Evolutionary conservation across 2,113 vertebrate species (phyloP).

Genomic region (Scolopax mira): DNA sequence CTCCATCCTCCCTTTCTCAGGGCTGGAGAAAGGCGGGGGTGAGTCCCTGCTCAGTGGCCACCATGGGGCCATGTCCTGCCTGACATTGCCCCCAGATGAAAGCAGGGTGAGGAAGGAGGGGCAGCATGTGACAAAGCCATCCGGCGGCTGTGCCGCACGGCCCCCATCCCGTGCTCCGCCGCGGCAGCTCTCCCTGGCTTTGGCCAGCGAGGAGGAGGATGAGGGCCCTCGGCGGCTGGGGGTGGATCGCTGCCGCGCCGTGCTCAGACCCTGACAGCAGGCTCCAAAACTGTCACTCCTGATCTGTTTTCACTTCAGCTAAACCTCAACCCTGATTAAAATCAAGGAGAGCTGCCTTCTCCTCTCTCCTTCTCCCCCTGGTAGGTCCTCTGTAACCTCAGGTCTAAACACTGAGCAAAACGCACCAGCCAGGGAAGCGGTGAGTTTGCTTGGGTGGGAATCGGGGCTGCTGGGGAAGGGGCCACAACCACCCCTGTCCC

Average conservation of each 20-base stretch:
- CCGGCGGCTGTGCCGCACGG: rapidly evolving
- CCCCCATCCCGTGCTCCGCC: rapidly evolving
- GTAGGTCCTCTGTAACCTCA: slow-evolving; percentile 2
- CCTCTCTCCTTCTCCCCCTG: neutral
- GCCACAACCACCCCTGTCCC: neutral
- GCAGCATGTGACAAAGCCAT: rapidly evolving
- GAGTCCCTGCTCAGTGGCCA: rapidly evolving
- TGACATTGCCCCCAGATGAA: rapidly evolving
- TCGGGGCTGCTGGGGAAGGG: neutral
- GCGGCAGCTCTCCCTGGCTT: neutral
- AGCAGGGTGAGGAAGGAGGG: rapidly evolving
- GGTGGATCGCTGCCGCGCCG: neutral
- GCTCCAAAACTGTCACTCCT: slow-evolving; percentile 79
- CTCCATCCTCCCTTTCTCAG: neutral
- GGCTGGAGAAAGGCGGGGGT: neutral
- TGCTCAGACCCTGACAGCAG: slow-evolving; percentile 58
- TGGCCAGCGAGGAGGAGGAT: neutral
- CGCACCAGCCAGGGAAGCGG: neutral
- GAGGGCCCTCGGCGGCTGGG: neutral
- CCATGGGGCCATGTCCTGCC: neutral
- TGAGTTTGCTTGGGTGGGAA: neutral
- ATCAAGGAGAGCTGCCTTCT: slow-evolving; percentile 41
- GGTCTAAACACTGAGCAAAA: neutral
- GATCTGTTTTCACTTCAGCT: slow-evolving; percentile 75
- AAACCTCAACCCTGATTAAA: slow-evolving; percentile 76